Base-by-base conservation (phyloP, 2,113 vertebrate species). In the Ochotona curzoniae region DNA sequence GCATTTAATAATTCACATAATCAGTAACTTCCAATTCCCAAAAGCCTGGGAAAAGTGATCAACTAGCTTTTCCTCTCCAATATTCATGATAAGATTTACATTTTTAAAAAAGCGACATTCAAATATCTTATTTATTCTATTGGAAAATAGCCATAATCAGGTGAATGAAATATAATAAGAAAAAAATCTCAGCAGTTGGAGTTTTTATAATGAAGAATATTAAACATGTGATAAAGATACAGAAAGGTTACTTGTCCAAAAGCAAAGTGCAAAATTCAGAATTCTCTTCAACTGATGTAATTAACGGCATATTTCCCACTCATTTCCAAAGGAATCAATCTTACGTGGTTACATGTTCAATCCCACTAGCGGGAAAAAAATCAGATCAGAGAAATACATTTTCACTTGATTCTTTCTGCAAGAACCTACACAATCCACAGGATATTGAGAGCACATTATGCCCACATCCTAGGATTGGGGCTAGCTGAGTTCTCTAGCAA, bases 51-150 rank as follows among this genome's bases (percentile, higher is more conserved):
- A 74, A 69, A 79, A 78, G 44, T 75, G 9, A 61, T 13, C 66
- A 95, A 71, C 54, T 47, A 32, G n/a, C 74, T 86, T 88, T 73
- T 86, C 23, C 38, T 44, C 6, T 44, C 38, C 38, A 44, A 44
- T 44, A 44, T 93, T 74, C 60, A 79, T 67, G 20, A 8, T 25
- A 90, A 93, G 44, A 1, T 94, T 92, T 74, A 87, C 78, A 70
- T n/a, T n/a, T n/a, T n/a, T 71, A 93, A 90, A 14, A 96, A 95
- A 87, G 35, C 54, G 20, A 76, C 20, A 87, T 28, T 47, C 60
- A 32, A 60, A 73, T 70, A 93, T 95, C 21, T 92, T 84, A 91
- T 75, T 69, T 5, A 28, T 94, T 60, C 60, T 85, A 38, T 87
- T 95, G 1, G 57, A 74, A 85, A 76, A 6, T 6, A 70, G 81